A percentile compares a stretch with the other conserved stretches of the same genome.
These are phyloP conservation scores for Potamarius usumacintae DNA, from an alignment of 2,113 vertebrate genomes.

Conservation along the genomic window DNA sequence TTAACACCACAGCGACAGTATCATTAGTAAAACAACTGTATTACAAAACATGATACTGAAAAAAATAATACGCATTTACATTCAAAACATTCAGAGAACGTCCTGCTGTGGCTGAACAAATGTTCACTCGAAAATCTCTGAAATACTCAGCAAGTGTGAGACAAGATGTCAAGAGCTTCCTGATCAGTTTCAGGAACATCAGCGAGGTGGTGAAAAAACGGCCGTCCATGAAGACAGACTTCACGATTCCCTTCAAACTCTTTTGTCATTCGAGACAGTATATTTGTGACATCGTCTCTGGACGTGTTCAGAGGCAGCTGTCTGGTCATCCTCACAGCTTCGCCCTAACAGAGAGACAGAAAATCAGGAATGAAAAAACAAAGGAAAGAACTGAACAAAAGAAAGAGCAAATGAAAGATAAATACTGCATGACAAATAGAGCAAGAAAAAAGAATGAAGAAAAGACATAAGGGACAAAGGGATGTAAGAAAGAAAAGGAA, in stretches of 20 bases:
- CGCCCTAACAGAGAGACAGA: conserved; percentile 74
- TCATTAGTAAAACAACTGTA: background rate
- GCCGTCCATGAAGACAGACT: conserved; percentile 86
- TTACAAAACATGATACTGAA: background rate
- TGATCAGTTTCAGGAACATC: conserved; percentile 75
- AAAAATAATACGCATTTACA: background rate
- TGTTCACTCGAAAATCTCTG: no score
- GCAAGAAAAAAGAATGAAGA: no score
- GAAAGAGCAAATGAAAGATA: background rate
- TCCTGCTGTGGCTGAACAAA: background rate
- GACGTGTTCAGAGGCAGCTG: conserved; percentile 83
- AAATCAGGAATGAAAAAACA: background rate
- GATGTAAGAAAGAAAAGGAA: background rate
- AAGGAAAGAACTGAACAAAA: background rate
- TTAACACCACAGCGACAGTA: background rate
- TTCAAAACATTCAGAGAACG: background rate
- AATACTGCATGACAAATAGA: background rate
- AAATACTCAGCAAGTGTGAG: background rate
- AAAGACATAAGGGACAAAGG: background rate
- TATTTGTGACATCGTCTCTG: conserved; percentile 82
- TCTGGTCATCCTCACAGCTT: conserved; percentile 87
- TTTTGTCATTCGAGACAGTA: conserved; percentile 78
- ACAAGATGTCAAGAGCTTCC: conserved; percentile 57
- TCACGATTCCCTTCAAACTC: conserved; percentile 78
- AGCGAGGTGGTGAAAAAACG: conserved; percentile 84